Percentiles rank a stretch among this genome's conserved stretches.
phyloP scores from a whole-genome alignment of 1,140 invertebrate genomes.

The Capitella teleta region DNA sequence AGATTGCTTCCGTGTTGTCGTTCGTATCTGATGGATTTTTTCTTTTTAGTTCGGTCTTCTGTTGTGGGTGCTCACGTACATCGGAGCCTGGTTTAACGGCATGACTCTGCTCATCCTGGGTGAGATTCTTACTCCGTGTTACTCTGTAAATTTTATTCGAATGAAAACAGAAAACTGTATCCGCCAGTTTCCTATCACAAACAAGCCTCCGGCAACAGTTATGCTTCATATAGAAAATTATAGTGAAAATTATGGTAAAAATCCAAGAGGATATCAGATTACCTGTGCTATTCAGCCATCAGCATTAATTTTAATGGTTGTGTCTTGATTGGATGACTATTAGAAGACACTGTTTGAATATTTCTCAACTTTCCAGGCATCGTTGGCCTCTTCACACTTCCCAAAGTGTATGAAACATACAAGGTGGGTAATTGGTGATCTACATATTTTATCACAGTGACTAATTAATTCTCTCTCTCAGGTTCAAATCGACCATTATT shows the following conservation, averaged over 20 bases:
- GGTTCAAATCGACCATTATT: constrained; percentile 84
- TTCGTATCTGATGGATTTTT: neutral
- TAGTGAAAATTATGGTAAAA: neutral
- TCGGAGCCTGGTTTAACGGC: constrained; percentile 96
- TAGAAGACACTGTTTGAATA: neutral
- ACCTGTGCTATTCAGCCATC: constrained; percentile 2
- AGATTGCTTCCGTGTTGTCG: neutral
- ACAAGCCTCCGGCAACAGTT: neutral
- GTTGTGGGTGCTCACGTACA: constrained; percentile 88
- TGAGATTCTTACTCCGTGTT: constrained; percentile 42
- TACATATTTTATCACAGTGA: neutral
- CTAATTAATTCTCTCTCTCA: constrained; percentile 13
- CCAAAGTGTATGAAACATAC: constrained; percentile 96
- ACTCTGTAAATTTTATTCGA: neutral
- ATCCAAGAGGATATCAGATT: constrained; percentile 4
- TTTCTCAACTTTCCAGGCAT: constrained; percentile 57
- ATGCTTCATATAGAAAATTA: neutral
- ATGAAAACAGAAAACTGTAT: neutral
- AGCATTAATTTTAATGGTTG: neutral
- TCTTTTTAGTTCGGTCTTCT: constrained; percentile 76
- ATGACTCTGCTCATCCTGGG: constrained; percentile 90
- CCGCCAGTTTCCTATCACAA: neutral
- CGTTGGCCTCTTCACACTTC: constrained; percentile 84
- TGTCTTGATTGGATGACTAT: neutral
- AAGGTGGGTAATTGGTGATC: constrained; percentile 46